Evolutionary conservation across 2,888 invertebrate genomes (phyloP).

Genomic region (Xestia rhomboidea): DNA sequence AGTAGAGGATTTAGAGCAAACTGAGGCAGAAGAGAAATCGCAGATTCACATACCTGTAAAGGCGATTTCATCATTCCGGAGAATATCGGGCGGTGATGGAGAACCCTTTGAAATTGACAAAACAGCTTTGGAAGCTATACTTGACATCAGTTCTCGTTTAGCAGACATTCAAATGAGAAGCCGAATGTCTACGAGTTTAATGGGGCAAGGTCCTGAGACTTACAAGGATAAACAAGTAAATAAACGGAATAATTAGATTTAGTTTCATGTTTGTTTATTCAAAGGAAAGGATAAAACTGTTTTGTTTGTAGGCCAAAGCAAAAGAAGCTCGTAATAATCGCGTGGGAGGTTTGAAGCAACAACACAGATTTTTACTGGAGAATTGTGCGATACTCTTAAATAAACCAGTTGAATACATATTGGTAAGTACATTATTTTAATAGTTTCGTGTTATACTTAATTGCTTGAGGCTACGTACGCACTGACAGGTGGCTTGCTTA

Average conservation of each 20-base stretch:
- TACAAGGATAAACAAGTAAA: conserved; percentile 90
- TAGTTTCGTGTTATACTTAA: background rate
- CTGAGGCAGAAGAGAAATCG: background rate
- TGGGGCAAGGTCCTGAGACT: conserved; percentile 84
- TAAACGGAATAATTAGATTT: conserved; percentile 70
- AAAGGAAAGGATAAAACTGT: conserved; percentile 75
- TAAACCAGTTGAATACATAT: conserved; percentile 88
- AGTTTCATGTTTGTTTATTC: conserved; percentile 82
- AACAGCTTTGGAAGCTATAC: conserved; percentile 84
- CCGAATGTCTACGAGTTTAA: conserved; percentile 83
- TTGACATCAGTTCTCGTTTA: conserved; percentile 84
- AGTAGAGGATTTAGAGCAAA: background rate
- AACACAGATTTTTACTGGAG: conserved; percentile 93
- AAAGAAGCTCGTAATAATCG: conserved; percentile 91
- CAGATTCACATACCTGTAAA: rapidly evolving
- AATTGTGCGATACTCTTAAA: conserved; percentile 90
- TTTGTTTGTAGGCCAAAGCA: conserved; percentile 89
- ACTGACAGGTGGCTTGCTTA: no score
- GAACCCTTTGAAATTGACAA: conserved; percentile 81
- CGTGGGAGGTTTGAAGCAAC: conserved; percentile 85
- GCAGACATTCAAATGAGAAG: conserved; percentile 84
- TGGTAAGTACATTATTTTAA: conserved; percentile 81
- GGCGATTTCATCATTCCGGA: conserved; percentile 29
- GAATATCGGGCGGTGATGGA: conserved; percentile 29
- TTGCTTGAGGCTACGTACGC: background rate